Evolutionary conservation across 2,888 invertebrate genomes (phyloP), one percentile per base, ranked within the genome.

Genomic region (Trileptium ribeirensis): DNA sequence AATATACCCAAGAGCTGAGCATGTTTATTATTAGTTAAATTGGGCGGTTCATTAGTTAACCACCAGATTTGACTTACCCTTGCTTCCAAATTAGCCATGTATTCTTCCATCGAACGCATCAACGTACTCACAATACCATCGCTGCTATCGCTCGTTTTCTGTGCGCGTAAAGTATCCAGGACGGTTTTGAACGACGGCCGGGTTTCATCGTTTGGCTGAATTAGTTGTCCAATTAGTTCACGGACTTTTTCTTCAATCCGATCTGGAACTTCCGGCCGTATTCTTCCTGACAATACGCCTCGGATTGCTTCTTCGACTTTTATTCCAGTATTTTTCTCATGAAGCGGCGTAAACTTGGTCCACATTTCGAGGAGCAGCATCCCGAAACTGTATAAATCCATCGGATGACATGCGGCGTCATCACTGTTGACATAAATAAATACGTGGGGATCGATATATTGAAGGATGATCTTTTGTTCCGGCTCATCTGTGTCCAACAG

Each of bases 31-130:
- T n/a, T n/a, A n/a, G n/a, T n/a, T n/a, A n/a, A n/a, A n/a, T n/a
- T n/a, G n/a, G n/a, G n/a, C n/a, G n/a, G n/a, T n/a, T n/a, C n/a
- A n/a, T n/a, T n/a, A n/a, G n/a, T n/a, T n/a, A n/a, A n/a, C n/a
- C n/a, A n/a, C n/a, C n/a, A n/a, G n/a, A n/a, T n/a, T n/a, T n/a
- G n/a, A 75, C 77, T 36, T n/a, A 75, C 77, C 77, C 39, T 75
- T 19, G 8, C 38, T 36, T 75, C 77, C n/a, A 75, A n/a, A 75
- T 39, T 75, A 8, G 34, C 39, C 77, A 75, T 75, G 37, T 75
- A 75, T 38, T 75, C 77, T 75, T 75, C 77, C 77, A 75, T 75
- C 37, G 37, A 37, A 33, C n/a, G n/a, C 77, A 75, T 75, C 8
- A 75, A 39, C 3, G 77, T 75, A 29, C 39, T 39, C 2, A 75